Base-by-base conservation (phyloP, 1,140 invertebrate species). In the Heliconius nattereri region DNA sequence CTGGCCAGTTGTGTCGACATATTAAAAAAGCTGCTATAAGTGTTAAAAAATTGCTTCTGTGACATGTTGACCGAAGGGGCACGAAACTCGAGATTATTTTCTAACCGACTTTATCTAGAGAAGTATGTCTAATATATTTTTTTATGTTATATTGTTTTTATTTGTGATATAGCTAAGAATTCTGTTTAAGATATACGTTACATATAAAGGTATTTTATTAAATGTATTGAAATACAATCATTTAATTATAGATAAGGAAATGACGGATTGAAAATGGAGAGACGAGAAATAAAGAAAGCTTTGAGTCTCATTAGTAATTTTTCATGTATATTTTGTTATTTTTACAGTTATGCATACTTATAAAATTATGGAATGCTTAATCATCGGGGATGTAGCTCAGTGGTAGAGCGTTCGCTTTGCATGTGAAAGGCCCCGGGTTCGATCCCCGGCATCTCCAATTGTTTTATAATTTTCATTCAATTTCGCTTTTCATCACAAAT, bases 361-460 rank as follows among this genome's bases (percentile, higher is more conserved):
- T 60, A 8, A 26, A 9, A 60, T 23, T 23, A 23, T 23, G 0
- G 7, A 23, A n/a, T 1, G 0, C 0, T 9, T 11, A n/a, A 8
- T 66, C 60, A 66, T 66, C 26, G 73, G 78, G 78, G 76, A 83
- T 83, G 94, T 95, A 94, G 95, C 92, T 95, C 95, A 95, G 95
- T 95, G 97, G 97, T 97, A 98, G 97, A 97, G 97, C 97, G 97
- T 97, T 97, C 97, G 97, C 97, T 98, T 98, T 97, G 97, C 97
- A 98, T 97, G 85, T 84, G 85, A 85, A 85, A 85, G 84, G 84
- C 84, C 84, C 84, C 83, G 84, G 84, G 84, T 84, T 85, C 84
- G 82, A 85, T 82, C 84, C 84, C 84, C 84, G 82, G 84, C 84
- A 85, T 85, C 83, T 85, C 84, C 84, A 85, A 52, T 1, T 73